phyloP scores from a whole-genome alignment of 2,888 invertebrate species.

The Steinernema hermaphroditum region DNA sequence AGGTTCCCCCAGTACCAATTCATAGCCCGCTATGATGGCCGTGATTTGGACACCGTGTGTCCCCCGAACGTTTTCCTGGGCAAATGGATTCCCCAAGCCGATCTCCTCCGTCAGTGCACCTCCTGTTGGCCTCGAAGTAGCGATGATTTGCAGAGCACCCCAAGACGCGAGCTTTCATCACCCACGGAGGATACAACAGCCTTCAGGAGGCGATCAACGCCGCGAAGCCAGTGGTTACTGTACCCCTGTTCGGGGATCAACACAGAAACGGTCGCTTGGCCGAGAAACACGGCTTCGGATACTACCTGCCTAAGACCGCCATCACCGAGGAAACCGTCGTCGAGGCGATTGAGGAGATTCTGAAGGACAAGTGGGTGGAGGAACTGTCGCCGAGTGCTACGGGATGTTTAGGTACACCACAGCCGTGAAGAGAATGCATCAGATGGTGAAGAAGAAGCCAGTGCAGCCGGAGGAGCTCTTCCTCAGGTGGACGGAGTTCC shows the following conservation, averaged over 20 bases:
- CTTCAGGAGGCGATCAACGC: slow-evolving; percentile 73
- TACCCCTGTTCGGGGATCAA: slow-evolving; percentile 35
- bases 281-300: slow-evolving; percentile 46
- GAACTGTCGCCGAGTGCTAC: too few relatives aligned
- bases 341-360: not conserved
- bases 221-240: slow-evolving; percentile 59
- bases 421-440: slow-evolving; percentile 1
- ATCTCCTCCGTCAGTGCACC: slow-evolving; percentile 34
- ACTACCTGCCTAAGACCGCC: not conserved
- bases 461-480: slow-evolving; percentile 20
- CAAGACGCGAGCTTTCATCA: slow-evolving; percentile 75
- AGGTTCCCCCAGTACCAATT: slow-evolving; percentile 30
- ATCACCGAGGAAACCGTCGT: slow-evolving; percentile 6
- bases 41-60: slow-evolving; percentile 12
- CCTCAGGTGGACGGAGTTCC: slow-evolving; percentile 32
- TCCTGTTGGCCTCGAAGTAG: not conserved
- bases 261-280: slow-evolving; percentile 48
- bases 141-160: slow-evolving; percentile 72
- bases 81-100: slow-evolving; percentile 38
- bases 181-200: slow-evolving; percentile 78
- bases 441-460: slow-evolving; percentile 32
- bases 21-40: slow-evolving; percentile 29
- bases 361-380: not conserved
- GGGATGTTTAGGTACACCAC: not conserved
- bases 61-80: slow-evolving; percentile 32